A percentile compares a stretch with the other conserved stretches of the same genome.
These are phyloP conservation scores for Alethe castanea DNA, from an alignment of 2,113 vertebrate species.

Conservation along the genomic window DNA sequence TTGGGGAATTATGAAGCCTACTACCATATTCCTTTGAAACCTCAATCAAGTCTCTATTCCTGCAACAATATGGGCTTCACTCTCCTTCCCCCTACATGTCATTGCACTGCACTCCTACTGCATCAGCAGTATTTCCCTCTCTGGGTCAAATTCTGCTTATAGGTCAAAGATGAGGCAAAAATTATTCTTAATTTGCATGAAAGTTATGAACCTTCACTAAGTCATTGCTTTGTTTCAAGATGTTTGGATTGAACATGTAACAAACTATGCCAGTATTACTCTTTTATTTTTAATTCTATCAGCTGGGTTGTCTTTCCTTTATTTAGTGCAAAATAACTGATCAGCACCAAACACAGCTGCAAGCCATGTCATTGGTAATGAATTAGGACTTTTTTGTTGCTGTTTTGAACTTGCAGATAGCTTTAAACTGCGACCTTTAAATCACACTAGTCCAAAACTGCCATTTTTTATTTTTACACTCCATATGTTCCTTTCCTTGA, in stretches of 20 bases:
- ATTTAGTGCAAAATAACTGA: not conserved
- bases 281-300: not conserved
- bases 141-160: not conserved
- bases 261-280: not conserved
- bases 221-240: not conserved
- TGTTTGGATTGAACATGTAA: not conserved
- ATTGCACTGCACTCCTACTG: not conserved
- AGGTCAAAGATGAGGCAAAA: not conserved
- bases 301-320: not conserved
- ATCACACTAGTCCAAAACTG: not conserved
- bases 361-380: not conserved
- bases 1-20: not conserved
- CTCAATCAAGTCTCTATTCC: not conserved
- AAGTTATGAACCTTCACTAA: not conserved
- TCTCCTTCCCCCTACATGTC: accelerated
- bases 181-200: not conserved
- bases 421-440: constrained; percentile 15
- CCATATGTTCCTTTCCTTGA: not conserved
- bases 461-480: not conserved
- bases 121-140: not conserved
- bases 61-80: not conserved
- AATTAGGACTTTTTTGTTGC: not conserved
- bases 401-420: constrained; percentile 1
- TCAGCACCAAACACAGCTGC: not conserved
- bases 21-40: not conserved